Base-by-base conservation (phyloP, 2,888 invertebrate genomes). In the Chorisops tibialis region DNA sequence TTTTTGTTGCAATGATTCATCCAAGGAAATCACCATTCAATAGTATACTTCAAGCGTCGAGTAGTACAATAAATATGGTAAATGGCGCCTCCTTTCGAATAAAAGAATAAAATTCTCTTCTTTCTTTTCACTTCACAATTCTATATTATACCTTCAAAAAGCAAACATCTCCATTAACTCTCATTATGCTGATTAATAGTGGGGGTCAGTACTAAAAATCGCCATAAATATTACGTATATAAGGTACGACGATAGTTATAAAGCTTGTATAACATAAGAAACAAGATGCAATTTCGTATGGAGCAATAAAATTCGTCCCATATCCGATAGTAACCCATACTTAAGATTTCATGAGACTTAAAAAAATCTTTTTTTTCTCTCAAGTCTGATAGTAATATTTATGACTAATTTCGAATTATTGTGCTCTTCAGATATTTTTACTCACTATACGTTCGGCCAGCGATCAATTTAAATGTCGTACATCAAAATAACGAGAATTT, bases 101-200 rank as follows among this genome's bases (percentile, higher is more conserved):
- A n/a, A n/a, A n/a, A n/a, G n/a, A n/a, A n/a, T n/a, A n/a, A n/a
- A n/a, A n/a, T n/a, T n/a, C n/a, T n/a, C n/a, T n/a, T n/a, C n/a
- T n/a, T n/a, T n/a, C n/a, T n/a, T n/a, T n/a, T n/a, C n/a, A n/a
- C n/a, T n/a, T n/a, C n/a, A n/a, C n/a, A n/a, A n/a, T n/a, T n/a
- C n/a, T n/a, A n/a, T n/a, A n/a, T n/a, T n/a, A n/a, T n/a, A n/a
- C n/a, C n/a, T n/a, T n/a, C n/a, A 30, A 9, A 56, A 56, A 56
- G 43, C 56, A 56, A 56, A 56, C 56, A 56, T 56, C 56, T 56
- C 56, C 56, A 56, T 56, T 56, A 56, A 43, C 56, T 56, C 56
- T 56, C 56, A 56, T 56, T 56, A 56, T 24, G 43, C 43, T 56
- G 56, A 56, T 56, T 45, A 45, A 56, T 56, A 30, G 56, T 45